Percentiles rank a stretch among this genome's conserved stretches.
These are phyloP conservation scores for Crossaster papposus DNA, from an alignment of 53 echinoderm and acorn worm genomes.

Conservation along the genomic window DNA sequence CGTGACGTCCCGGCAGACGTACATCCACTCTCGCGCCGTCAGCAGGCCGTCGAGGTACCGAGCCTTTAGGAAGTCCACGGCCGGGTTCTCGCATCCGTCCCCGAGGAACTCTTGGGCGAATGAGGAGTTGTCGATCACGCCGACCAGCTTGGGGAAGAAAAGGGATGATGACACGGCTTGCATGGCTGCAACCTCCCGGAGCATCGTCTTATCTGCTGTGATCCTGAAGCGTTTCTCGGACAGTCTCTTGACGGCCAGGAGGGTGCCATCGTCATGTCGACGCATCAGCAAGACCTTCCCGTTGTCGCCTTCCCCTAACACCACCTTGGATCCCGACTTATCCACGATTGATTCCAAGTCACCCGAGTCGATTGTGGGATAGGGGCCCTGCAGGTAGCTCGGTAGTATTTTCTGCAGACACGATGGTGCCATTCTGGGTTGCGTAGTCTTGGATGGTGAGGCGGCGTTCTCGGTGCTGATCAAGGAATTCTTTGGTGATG, in stretches of 20 bases:
- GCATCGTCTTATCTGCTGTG: slow-evolving; percentile 20
- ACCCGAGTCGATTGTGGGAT: slow-evolving; percentile 17
- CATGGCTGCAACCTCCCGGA: slow-evolving; percentile 27
- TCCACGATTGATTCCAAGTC: slow-evolving; percentile 29
- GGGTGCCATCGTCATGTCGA: slow-evolving; percentile 15
- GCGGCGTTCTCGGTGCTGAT: background rate
- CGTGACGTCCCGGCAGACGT: slow-evolving; percentile 43
- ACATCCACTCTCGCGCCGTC: slow-evolving; percentile 9
- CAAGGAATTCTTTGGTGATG: background rate
- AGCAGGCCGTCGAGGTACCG: background rate
- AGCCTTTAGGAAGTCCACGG: background rate
- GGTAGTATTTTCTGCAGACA: background rate
- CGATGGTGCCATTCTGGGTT: background rate
- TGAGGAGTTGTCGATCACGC: slow-evolving; percentile 28
- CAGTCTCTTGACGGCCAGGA: slow-evolving; percentile 36
- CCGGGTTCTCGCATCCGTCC: background rate
- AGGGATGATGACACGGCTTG: background rate
- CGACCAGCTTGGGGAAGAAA: slow-evolving; percentile 25
- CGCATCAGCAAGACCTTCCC: slow-evolving; percentile 26
- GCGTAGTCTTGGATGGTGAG: background rate
- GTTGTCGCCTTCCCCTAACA: background rate
- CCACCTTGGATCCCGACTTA: background rate
- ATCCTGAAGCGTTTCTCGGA: background rate
- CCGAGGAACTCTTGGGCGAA: slow-evolving; percentile 41
- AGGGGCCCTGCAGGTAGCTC: background rate